Percentiles rank a stretch among this genome's conserved stretches.
Conservation (phyloP, 2,888 invertebrate genomes). For the Drosophila histrio region DNA sequence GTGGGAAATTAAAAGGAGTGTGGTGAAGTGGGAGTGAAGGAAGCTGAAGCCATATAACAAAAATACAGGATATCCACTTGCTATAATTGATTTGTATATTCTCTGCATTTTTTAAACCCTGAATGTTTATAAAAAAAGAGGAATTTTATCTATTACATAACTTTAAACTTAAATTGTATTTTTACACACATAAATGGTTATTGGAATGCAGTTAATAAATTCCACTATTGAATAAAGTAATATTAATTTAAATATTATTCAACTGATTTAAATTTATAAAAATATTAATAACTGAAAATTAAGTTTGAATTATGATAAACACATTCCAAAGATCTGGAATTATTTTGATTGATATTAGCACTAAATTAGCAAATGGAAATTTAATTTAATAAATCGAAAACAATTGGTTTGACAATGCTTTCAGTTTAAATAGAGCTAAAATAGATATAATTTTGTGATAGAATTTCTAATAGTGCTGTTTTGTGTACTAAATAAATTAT, state of each 20-base stretch:
- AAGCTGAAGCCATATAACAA: conserved; percentile 16
- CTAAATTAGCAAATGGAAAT: background rate
- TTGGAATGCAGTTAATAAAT: background rate
- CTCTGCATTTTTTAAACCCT: conserved; percentile 16
- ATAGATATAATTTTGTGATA: background rate
- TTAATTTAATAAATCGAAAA: too few relatives aligned
- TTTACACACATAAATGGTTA: too few relatives aligned
- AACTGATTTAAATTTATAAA: background rate
- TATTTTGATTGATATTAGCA: too few relatives aligned
- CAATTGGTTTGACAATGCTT: too few relatives aligned
- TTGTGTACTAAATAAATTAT: background rate
- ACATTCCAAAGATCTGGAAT: background rate
- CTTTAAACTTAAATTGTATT: too few relatives aligned
- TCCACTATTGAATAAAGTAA: background rate
- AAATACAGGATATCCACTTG: conserved; percentile 21
- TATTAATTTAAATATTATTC: background rate
- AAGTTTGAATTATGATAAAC: background rate
- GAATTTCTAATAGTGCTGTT: too few relatives aligned
- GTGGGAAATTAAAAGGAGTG: background rate
- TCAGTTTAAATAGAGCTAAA: background rate
- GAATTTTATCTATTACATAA: background rate
- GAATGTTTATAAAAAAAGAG: background rate
- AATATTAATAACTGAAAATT: too few relatives aligned
- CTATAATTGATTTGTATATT: conserved; percentile 71
- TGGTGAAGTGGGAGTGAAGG: background rate